Conservation (phyloP, 2,888 invertebrate species). For the Drosophila anomelani region DNA sequence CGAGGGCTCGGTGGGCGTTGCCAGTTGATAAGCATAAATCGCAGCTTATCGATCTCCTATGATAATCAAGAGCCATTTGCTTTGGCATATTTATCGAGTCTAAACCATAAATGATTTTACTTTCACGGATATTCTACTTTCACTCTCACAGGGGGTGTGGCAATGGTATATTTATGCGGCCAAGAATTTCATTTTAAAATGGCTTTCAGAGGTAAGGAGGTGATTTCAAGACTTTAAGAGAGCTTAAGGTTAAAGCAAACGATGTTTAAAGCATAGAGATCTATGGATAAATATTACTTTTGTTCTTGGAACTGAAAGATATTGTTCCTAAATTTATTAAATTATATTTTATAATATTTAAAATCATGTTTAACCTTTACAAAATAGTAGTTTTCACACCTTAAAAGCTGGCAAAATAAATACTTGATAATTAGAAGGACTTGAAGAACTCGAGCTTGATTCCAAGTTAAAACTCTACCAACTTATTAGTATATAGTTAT, state of each 20-base stretch:
- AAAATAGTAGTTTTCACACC: not conserved
- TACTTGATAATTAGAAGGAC: not conserved
- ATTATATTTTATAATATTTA: no score
- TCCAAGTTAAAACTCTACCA: not conserved
- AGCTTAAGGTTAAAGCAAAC: conserved; percentile 1
- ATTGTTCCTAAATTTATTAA: no score
- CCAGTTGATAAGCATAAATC: conserved; percentile 69
- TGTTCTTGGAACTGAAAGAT: no score
- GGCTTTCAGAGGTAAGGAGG: conserved; percentile 2
- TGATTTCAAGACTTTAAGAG: not conserved
- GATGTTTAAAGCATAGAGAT: no score
- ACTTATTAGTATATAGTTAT: not conserved
- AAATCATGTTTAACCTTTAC: not conserved
- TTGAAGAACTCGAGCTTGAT: no score
- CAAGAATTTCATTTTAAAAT: conserved; percentile 12
- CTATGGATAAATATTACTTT: no score
- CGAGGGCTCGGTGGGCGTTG: conserved; percentile 59
- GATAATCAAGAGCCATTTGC: conserved; percentile 36
- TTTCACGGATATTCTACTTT: conserved; percentile 41
- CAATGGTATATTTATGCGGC: conserved; percentile 14
- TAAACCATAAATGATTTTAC: conserved; percentile 35
- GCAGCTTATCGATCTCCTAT: conserved; percentile 63
- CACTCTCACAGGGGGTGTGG: conserved; percentile 19
- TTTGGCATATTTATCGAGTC: conserved; percentile 32
- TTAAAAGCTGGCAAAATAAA: not conserved